phyloP scores from a whole-genome alignment of 2,888 invertebrate genomes.

The Tetramorium bicarinatum region DNA sequence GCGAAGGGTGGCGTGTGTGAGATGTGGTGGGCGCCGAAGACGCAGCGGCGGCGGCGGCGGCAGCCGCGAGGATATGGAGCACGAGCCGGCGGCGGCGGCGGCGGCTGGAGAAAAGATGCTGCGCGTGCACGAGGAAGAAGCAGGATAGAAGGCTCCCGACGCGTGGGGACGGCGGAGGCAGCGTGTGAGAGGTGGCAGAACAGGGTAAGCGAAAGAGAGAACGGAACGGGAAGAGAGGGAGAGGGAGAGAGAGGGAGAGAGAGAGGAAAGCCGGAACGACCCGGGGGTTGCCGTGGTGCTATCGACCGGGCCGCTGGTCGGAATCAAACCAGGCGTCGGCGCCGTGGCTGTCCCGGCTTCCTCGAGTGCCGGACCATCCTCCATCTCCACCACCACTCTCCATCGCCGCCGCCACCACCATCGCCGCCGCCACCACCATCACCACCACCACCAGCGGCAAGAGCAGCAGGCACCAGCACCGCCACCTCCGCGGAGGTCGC shows the following conservation, averaged over 20 bases:
- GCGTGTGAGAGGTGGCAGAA: constrained; percentile 31
- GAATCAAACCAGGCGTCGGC: constrained; percentile 79
- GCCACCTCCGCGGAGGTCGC: constrained; percentile 75
- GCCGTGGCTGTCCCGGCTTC: constrained; percentile 78
- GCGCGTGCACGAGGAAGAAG: constrained; percentile 47
- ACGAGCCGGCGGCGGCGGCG: constrained; percentile 41
- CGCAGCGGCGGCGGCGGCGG: constrained; percentile 39
- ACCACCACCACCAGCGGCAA: constrained; percentile 45
- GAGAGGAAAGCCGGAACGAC: constrained; percentile 77
- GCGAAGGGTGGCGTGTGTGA: constrained; percentile 9
- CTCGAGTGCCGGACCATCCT: constrained; percentile 77
- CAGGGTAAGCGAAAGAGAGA: constrained; percentile 29
- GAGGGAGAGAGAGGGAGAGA: constrained; percentile 29
- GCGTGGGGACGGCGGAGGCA: constrained; percentile 48
- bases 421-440: constrained; percentile 13
- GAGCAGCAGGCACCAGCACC: constrained; percentile 41
- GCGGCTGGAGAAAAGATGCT: constrained; percentile 43
- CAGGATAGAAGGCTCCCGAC: constrained; percentile 39
- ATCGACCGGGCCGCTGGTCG: constrained; percentile 81
- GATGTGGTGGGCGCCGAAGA: constrained; percentile 29
- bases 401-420: constrained; percentile 30
- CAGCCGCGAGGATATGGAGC: constrained; percentile 44
- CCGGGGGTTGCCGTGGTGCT: constrained; percentile 83
- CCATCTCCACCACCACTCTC: constrained; percentile 57
- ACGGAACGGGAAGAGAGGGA: background rate